Conservation (phyloP, 1,140 invertebrate genomes). For the Batillaria attramentaria region DNA sequence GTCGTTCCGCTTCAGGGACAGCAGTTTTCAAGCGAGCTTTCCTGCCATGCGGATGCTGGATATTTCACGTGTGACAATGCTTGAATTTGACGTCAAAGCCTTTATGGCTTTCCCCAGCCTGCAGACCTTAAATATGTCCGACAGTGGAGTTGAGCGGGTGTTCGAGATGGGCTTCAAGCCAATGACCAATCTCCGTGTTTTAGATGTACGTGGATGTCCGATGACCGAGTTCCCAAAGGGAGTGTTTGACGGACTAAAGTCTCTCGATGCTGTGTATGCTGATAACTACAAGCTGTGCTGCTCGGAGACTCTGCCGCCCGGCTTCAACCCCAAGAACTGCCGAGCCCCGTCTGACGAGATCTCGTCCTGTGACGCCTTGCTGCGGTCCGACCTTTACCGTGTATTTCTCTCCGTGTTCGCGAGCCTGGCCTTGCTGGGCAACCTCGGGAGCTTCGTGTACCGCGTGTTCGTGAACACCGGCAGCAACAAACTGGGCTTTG, state of each 20-base stretch:
- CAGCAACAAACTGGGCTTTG: constrained; percentile 32
- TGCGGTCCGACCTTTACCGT: constrained; percentile 44
- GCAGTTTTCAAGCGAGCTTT: neutral
- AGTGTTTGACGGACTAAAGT: neutral
- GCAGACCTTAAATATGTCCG: constrained; percentile 26
- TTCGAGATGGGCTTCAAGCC: constrained; percentile 27
- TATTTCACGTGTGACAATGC: neutral
- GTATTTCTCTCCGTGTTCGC: constrained; percentile 51
- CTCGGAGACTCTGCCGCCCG: constrained; percentile 18
- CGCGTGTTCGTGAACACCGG: constrained; percentile 30
- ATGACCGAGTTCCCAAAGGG: neutral
- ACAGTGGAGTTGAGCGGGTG: constrained; percentile 23
- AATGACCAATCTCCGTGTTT: constrained; percentile 20
- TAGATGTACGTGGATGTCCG: neutral
- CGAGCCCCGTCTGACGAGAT: constrained; percentile 46
- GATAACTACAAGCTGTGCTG: constrained; percentile 55
- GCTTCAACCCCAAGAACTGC: constrained; percentile 43
- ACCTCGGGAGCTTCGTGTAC: constrained; percentile 42
- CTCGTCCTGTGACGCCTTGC: constrained; percentile 51
- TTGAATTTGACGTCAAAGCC: neutral
- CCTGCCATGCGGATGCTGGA: neutral
- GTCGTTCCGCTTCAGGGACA: neutral
- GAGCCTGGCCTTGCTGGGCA: constrained; percentile 44
- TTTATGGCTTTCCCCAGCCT: neutral
- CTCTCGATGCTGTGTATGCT: constrained; percentile 33